Conservation (phyloP, 1,140 invertebrate genomes). For the Hypsibius dujardini region DNA sequence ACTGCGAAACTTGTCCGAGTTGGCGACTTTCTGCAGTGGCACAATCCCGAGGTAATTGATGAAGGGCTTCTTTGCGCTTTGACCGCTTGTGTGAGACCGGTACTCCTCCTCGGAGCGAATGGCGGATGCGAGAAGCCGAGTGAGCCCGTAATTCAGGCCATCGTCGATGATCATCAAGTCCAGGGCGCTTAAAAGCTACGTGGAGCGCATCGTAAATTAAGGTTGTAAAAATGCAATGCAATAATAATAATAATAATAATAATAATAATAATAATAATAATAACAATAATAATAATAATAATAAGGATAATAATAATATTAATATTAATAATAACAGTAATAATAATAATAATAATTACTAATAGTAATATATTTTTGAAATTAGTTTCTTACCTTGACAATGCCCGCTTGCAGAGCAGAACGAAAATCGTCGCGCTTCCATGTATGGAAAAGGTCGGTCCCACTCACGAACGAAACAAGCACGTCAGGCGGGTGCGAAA, state of each 20-base stretch:
- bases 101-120: not conserved
- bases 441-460: not conserved
- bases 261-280: not conserved
- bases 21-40: not conserved
- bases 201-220: not conserved
- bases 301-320: not conserved
- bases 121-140: not conserved
- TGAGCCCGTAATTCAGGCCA: slow-evolving; percentile 7
- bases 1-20: not conserved
- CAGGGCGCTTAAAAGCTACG: not conserved
- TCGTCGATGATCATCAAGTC: slow-evolving; percentile 6
- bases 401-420: not conserved
- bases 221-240: not conserved
- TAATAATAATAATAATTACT: not conserved
- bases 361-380: not conserved
- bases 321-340: not conserved
- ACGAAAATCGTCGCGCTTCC: slow-evolving; percentile 13
- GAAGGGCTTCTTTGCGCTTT: not conserved
- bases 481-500: not conserved
- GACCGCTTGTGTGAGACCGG: not conserved
- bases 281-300: not conserved
- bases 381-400: slow-evolving; percentile 6
- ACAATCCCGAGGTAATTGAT: not conserved
- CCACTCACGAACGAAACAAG: not conserved
- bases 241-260: not conserved